Base-by-base conservation (phyloP, 2,888 invertebrate species). In the Chloroclysta siterata region DNA sequence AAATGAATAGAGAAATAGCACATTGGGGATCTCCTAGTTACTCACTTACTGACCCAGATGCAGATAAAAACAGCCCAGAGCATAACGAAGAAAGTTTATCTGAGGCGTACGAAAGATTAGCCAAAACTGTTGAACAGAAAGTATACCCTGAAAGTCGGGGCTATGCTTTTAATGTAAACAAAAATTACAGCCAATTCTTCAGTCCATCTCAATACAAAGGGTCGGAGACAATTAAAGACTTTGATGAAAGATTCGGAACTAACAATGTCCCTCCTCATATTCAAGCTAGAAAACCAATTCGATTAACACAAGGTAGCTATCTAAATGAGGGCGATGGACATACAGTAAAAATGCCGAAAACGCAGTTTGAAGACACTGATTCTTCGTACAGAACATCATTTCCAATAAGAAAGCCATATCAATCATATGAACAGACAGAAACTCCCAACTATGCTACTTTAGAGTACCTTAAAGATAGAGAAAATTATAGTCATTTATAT, bases 71-170 rank as follows among this genome's bases (percentile, higher is more conserved):
- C 13, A 15, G 22, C 14, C 3, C 47, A 41, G 64, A 72, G 13
- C 51, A 68, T 11, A 56, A 64, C 5, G 70, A 75, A 36, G 71
- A 78, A 57, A 74, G 79, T 61, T 67, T 82, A 50, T 69, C 68
- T 41, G 75, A 83, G 48, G 75, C 79, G 11, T 83, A 76, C 53
- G 69, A 76, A 56, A 76, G 79, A 60, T 66, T 82, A 54, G 73
- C 78, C 11, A 80, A 84, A 64, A 83, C 83, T 53, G 74, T 83
- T 41, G 79, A 79, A 72, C 66, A 76, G 39, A 81, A 82, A 41
- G 79, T 84, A 6, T 82, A 86, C 70, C 83, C 86, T 29, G 48
- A 61, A 56, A 79, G 78, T 10, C 73, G 80, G 29, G 73, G 65
- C 41, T 79, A 78, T 53, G 72, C 76, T 68, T 79, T 76, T 55